Conservation (phyloP, 2,113 vertebrate species). For the Xiphorhynchus elegans region DNA sequence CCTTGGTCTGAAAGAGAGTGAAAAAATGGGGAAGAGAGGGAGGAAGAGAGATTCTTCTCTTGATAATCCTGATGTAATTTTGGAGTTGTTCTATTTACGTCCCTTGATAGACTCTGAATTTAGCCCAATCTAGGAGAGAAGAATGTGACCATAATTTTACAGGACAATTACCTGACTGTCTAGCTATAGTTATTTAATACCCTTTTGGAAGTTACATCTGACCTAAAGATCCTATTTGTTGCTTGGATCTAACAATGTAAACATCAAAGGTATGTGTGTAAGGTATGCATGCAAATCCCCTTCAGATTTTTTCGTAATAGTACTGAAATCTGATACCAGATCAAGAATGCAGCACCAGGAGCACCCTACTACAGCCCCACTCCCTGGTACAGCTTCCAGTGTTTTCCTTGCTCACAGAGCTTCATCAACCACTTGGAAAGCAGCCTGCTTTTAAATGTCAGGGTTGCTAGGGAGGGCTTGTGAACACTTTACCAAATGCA, state of each 20-base stretch:
- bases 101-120: background rate
- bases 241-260: constrained; percentile 29
- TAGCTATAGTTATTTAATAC: constrained; percentile 55
- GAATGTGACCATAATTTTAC: constrained; percentile 12
- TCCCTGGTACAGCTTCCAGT: background rate
- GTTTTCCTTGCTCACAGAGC: constrained; percentile 19
- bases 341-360: constrained; percentile 63
- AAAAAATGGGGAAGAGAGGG: background rate
- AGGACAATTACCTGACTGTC: constrained; percentile 55
- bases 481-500: background rate
- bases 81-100: background rate
- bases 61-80: background rate
- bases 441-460: background rate
- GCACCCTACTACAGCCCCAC: constrained; percentile 14
- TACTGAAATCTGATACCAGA: constrained; percentile 65
- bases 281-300: constrained; percentile 61
- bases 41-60: background rate
- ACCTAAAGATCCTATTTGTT: constrained; percentile 50
- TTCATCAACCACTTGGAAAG: constrained; percentile 18
- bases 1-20: background rate
- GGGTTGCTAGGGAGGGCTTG: background rate
- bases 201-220: constrained; percentile 38
- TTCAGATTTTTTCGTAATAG: constrained; percentile 59
- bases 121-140: background rate
- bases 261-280: constrained; percentile 62